These are phyloP conservation scores for Anastrepha obliqua DNA, from an alignment of 1,140 invertebrate species.

Conservation along the genomic window DNA sequence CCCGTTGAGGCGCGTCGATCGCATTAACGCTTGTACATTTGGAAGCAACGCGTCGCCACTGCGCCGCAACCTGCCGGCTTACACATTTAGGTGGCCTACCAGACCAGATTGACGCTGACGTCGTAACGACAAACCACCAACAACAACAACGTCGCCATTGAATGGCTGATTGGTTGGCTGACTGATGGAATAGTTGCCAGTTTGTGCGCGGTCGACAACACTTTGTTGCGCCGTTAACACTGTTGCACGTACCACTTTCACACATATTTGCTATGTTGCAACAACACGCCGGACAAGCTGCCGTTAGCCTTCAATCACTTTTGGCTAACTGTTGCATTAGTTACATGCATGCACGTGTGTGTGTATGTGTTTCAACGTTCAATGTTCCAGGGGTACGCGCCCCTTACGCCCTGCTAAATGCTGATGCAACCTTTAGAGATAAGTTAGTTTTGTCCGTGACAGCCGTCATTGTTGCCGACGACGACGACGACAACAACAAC, in stretches of 20 bases:
- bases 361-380: background rate
- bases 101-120: conserved; percentile 7
- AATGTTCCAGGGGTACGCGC: background rate
- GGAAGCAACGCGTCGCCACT: background rate
- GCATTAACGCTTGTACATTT: background rate
- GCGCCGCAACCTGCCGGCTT: background rate
- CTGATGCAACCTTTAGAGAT: background rate
- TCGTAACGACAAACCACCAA: background rate
- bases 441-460: background rate
- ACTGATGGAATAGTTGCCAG: background rate
- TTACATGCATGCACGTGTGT: background rate
- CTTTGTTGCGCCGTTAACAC: background rate
- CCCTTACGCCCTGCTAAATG: background rate
- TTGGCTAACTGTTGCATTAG: background rate
- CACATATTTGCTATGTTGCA: background rate
- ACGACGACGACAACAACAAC: background rate
- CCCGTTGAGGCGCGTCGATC: too few species aligned
- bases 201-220: background rate
- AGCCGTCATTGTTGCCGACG: background rate
- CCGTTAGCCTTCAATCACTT: background rate
- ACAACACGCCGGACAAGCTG: background rate
- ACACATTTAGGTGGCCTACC: background rate
- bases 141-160: background rate
- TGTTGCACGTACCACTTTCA: conserved; percentile 8
- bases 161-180: background rate